Conservation (phyloP, 23 tunicate species). For the Clavelina lepadiformis region DNA sequence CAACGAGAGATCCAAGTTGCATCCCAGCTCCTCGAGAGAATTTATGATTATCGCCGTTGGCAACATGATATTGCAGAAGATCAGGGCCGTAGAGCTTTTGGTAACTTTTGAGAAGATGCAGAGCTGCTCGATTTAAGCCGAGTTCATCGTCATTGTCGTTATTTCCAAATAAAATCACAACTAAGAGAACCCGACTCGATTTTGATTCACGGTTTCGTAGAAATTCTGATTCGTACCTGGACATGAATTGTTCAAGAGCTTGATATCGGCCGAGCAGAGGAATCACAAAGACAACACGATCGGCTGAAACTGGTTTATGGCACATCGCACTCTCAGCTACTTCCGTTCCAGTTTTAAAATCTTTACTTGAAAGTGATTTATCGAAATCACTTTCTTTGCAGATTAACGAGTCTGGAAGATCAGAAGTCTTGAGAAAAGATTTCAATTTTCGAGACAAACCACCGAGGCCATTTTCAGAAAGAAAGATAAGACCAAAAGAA, state of each 20-base stretch:
- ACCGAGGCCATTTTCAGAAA: slow-evolving; percentile 17
- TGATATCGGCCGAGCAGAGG: slow-evolving; percentile 82
- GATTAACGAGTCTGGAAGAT: not conserved
- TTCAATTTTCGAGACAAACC: not conserved
- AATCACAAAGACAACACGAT: slow-evolving; percentile 45
- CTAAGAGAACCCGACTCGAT: slow-evolving; percentile 5
- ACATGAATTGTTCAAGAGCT: slow-evolving; percentile 71
- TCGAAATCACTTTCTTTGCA: not conserved
- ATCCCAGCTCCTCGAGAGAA: slow-evolving; percentile 95
- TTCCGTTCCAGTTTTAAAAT: not conserved
- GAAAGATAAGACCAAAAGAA: slow-evolving; percentile 38
- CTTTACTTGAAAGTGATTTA: no score
- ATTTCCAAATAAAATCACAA: slow-evolving; percentile 55
- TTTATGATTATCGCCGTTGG: slow-evolving; percentile 21
- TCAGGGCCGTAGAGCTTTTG: slow-evolving; percentile 45
- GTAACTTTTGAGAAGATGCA: slow-evolving; percentile 42
- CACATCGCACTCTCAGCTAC: not conserved
- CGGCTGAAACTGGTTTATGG: not conserved
- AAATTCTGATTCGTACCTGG: slow-evolving; percentile 41
- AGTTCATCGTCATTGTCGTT: slow-evolving; percentile 39
- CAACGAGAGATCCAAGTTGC: slow-evolving; percentile 73
- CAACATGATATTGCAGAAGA: slow-evolving; percentile 56
- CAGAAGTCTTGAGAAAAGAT: not conserved
- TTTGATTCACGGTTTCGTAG: slow-evolving; percentile 8
- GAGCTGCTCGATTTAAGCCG: slow-evolving; percentile 53